phyloP scores from a whole-genome alignment of 2,888 invertebrate genomes.

The Tribolium freemani region DNA sequence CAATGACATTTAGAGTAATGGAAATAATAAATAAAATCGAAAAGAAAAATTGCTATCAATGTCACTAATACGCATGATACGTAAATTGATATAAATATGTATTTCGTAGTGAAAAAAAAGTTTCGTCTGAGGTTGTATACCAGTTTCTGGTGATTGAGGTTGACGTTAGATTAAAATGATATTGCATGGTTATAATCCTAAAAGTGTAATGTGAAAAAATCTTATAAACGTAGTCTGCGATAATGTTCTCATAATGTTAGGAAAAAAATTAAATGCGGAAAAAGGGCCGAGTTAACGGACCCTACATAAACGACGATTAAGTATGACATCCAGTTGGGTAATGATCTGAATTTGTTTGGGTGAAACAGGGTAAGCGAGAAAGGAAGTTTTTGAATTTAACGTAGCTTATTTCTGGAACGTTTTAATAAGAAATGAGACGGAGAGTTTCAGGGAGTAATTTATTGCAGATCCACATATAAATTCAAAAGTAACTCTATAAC shows the following conservation, averaged over 20 bases:
- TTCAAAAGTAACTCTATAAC: neutral
- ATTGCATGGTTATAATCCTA: neutral
- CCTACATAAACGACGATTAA: constrained; percentile 13
- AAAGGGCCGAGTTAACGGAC: constrained; percentile 5
- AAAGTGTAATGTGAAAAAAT: neutral
- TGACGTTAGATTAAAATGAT: neutral
- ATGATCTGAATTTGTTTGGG: constrained; percentile 11
- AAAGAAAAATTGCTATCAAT: too few relatives aligned
- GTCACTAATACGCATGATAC: too few relatives aligned
- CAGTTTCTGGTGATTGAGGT: neutral
- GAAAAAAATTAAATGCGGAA: constrained; percentile 6
- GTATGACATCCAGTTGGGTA: constrained; percentile 10
- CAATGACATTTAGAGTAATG: too few relatives aligned
- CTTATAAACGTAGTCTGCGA: neutral
- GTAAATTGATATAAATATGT: too few relatives aligned
- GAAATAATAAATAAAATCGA: neutral
- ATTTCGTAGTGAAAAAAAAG: too few relatives aligned
- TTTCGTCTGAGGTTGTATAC: neutral
- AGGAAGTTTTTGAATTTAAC: constrained; percentile 14
- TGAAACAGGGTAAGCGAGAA: neutral
- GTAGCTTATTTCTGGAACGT: neutral
- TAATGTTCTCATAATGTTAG: constrained; percentile 4
- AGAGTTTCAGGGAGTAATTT: neutral
- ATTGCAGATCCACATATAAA: constrained; percentile 4
- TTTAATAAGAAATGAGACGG: constrained; percentile 3